Evolutionary conservation across 2,888 invertebrate genomes (phyloP), one percentile per base, ranked within the genome.

Genomic region (Cistogaster globosa): DNA sequence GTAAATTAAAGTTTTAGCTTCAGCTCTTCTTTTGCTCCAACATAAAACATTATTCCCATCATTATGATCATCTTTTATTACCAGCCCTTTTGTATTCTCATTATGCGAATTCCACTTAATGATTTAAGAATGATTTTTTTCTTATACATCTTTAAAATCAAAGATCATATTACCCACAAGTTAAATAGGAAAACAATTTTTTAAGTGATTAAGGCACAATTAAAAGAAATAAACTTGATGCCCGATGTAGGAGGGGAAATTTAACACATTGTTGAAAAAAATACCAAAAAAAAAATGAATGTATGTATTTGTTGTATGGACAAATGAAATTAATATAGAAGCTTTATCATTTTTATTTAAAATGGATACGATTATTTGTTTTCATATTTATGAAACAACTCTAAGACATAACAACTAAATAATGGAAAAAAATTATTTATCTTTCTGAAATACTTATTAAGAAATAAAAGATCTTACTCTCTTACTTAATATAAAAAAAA

Each of bases 11-110:
- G 45, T 36, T 76, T 72, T 55, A 51, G 76, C 72, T 79, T 69
- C 8, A 32, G 32, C 32, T 32, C 32, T 32, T 38, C 57, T 63
- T n/a, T 63, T 68, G 45, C 65, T 71, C 58, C 69, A 76, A n/a
- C 60, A 57, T 69, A 71, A 38, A 55, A 76, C 55, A 48, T 51
- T 38, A 51, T 76, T 68, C 48, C 9, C 62, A 51, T 67, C 22
- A 58, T 57, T 36, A n/a, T 36, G 57, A 67, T 67, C 65, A 65
- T 77, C 36, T 62, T 74, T 76, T 62, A 68, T 63, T 62, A 7
- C 48, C 58, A 48, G 84, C 78, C 26, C 26, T 87, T 89, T 90
- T 90, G 89, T 91, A 65, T 87, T 79, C 88, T 87, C 86, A 89
- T 89, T 89, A 89, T 79, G 82, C 78, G 79, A 84, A 85, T 65